These are phyloP conservation scores for Dasypogon diadema DNA, from an alignment of 2,888 invertebrate genomes.

Conservation along the genomic window DNA sequence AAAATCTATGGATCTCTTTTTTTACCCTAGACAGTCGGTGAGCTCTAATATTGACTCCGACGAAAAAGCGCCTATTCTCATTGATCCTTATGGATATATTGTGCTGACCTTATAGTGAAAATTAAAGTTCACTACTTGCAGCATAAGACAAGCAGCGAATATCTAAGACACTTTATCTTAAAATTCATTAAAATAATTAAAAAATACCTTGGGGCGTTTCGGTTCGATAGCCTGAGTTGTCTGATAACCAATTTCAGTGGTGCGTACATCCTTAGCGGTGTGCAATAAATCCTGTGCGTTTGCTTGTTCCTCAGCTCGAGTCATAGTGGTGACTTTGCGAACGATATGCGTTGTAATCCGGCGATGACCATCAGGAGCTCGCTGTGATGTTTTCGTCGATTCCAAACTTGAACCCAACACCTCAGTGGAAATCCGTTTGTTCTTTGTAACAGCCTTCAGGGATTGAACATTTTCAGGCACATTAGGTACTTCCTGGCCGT, in stretches of 20 bases:
- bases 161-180: too few species aligned
- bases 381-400: conserved; percentile 85
- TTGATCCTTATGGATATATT: too few species aligned
- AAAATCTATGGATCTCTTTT: too few species aligned
- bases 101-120: too few species aligned
- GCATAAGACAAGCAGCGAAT: too few species aligned
- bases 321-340: conserved; percentile 88
- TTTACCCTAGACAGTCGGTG: too few species aligned
- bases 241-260: conserved; percentile 69
- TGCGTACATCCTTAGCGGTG: conserved; percentile 72
- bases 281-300: conserved; percentile 75
- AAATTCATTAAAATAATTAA: not conserved
- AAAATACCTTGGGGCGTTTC: conserved; percentile 81
- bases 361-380: conserved; percentile 82
- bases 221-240: conserved; percentile 74
- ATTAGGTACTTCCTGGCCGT: conserved; percentile 63
- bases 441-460: conserved; percentile 84
- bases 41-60: too few species aligned
- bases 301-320: conserved; percentile 86
- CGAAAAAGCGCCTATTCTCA: too few species aligned
- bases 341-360: conserved; percentile 89
- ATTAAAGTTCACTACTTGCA: too few species aligned
- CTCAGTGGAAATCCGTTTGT: conserved; percentile 85
- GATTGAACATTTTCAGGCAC: conserved; percentile 63
- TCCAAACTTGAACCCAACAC: conserved; percentile 87